Base-by-base conservation (phyloP, 2,888 invertebrate species). In the Ormyrus nitidulus region DNA sequence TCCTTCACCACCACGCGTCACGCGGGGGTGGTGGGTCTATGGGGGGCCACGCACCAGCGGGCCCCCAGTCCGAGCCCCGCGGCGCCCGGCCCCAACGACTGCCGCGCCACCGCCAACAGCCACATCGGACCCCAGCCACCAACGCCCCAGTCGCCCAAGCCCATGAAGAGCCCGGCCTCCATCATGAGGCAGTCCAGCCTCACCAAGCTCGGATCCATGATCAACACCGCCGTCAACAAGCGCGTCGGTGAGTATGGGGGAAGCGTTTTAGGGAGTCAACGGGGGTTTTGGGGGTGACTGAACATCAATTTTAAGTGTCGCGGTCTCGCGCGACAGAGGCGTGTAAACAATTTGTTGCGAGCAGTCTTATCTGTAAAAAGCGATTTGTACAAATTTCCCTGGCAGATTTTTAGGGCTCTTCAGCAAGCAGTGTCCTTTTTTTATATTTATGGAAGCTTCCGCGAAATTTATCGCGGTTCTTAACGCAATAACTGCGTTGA, bases 161-260 rank as follows among this genome's bases (percentile, higher is more conserved):
- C 78, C 71, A 90, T 91, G 89, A 89, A 91, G 87, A 91, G 90
- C 83, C 90, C 91, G 62, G 90, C 90, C 81, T 88, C 89, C 84
- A 91, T 93, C 88, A 93, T 93, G 89, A 92, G 93, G 82, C 93
- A 93, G 87, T 92, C 93, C 83, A 93, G 93, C 90, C 92, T 94
- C 88, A 93, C 93, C 76, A 93, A 93, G 89, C 92, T 94, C 83
- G 93, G 93, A 59, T 92, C 92, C 85, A 93, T 93, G 91, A 92
- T 94, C 84, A 93, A 93, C 86, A 93, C 93, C 59, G 93, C 93
- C 74, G 93, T 93, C 83, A 93, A 92, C 88, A 91, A 91, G 84
- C 90, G 91, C 81, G 89, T 87, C 84, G 89, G 91, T 91, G 84
- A 89, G 90, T 88, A 80, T 90, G 8, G 2, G 8, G 7, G 2